phyloP scores from a whole-genome alignment of 2,888 invertebrate genomes.

The Acronicta psi region DNA sequence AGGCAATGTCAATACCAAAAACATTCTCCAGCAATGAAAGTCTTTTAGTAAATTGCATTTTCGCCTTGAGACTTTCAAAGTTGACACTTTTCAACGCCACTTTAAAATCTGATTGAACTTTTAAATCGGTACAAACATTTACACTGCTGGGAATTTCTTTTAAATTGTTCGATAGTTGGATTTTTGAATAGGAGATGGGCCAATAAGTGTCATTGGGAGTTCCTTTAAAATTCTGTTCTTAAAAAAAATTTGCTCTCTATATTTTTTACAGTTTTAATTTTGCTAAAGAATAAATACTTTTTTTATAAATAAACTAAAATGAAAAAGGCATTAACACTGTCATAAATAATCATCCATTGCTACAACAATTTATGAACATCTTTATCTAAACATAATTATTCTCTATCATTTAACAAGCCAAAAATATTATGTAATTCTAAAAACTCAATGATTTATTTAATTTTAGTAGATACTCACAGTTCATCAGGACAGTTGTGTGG shows the following conservation, averaged over 20 bases:
- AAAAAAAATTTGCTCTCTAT: too few relatives aligned
- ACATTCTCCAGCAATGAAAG: conserved; percentile 48
- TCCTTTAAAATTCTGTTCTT: background rate
- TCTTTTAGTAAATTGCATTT: conserved; percentile 64
- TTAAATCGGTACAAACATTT: conserved; percentile 39
- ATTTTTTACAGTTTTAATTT: too few relatives aligned
- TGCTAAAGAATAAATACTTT: too few relatives aligned
- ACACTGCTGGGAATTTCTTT: conserved; percentile 20
- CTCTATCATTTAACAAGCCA: background rate
- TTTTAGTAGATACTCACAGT: conserved; percentile 91
- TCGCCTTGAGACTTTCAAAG: conserved; percentile 47
- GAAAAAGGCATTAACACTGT: too few relatives aligned
- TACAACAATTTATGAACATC: too few relatives aligned
- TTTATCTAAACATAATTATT: too few relatives aligned
- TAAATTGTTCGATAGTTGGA: conserved; percentile 17
- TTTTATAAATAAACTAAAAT: too few relatives aligned
- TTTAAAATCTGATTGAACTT: conserved; percentile 54
- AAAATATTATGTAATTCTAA: background rate
- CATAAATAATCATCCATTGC: too few relatives aligned
- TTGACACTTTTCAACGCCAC: conserved; percentile 48
- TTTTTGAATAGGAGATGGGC: conserved; percentile 3
- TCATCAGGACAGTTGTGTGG: conserved; percentile 98
- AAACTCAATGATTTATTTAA: background rate
- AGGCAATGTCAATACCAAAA: conserved; percentile 38
- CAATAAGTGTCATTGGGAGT: background rate